Evolutionary conservation across 2,888 invertebrate genomes (phyloP).

Genomic region (Melanchra persicariae): DNA sequence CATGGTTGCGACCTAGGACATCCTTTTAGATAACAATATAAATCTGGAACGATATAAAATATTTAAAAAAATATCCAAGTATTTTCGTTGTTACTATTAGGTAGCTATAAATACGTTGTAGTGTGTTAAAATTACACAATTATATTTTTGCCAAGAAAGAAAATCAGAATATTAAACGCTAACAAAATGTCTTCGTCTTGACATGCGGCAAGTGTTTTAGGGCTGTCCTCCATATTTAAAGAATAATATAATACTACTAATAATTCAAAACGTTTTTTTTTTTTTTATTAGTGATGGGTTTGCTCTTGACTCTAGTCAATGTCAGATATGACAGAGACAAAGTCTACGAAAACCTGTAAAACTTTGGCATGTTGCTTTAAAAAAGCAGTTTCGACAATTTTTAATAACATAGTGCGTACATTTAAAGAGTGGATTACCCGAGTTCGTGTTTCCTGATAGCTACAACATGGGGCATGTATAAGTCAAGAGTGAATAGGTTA

Average conservation of each 20-base stretch:
- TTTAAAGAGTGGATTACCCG: too few species aligned
- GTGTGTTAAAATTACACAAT: not conserved
- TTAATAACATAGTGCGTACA: too few species aligned
- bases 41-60: not conserved
- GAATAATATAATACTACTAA: not conserved
- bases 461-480: too few species aligned
- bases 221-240: constrained; percentile 6
- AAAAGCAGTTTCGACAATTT: too few species aligned
- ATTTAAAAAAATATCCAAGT: not conserved
- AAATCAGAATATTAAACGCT: constrained; percentile 16
- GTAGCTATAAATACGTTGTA: not conserved
- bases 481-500: too few species aligned
- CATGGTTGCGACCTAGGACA: constrained; percentile 67
- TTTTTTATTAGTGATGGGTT: too few species aligned
- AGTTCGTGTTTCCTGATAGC: too few species aligned
- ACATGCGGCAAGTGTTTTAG: constrained; percentile 9
- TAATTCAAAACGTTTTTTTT: too few species aligned
- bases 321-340: too few species aligned
- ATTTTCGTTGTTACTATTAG: not conserved
- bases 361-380: too few species aligned
- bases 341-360: too few species aligned
- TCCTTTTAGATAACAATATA: constrained; percentile 45
- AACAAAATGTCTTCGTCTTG: constrained; percentile 29
- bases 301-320: too few species aligned
- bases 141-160: constrained; percentile 6